These are phyloP conservation scores for Protaetia brevitarsis DNA, from an alignment of 1,140 invertebrate species.

Conservation along the genomic window DNA sequence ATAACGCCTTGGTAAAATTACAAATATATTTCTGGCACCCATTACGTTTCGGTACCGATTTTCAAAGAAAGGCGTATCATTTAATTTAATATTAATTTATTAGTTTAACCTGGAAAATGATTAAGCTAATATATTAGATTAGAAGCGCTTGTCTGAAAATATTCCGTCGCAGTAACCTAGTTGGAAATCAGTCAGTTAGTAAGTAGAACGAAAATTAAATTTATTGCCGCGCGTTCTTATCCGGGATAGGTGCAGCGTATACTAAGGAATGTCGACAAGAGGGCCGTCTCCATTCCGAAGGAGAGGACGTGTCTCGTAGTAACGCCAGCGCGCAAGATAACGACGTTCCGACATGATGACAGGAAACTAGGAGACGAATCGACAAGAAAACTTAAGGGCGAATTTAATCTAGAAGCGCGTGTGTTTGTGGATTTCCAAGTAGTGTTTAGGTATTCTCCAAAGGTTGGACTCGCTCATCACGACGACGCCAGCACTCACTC, in stretches of 20 bases:
- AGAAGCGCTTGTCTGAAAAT: too few species aligned
- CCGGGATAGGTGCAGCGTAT: neutral
- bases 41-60: too few species aligned
- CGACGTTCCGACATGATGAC: constrained; percentile 45
- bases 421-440: constrained; percentile 48
- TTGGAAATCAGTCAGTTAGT: constrained; percentile 9
- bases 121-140: too few species aligned
- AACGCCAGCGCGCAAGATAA: constrained; percentile 48
- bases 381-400: constrained; percentile 47
- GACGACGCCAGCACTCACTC: constrained; percentile 27
- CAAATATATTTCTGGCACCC: too few species aligned
- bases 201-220: constrained; percentile 11
- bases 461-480: constrained; percentile 40
- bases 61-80: too few species aligned
- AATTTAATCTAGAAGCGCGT: constrained; percentile 46
- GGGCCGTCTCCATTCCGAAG: neutral
- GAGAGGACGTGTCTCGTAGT: constrained; percentile 1
- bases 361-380: constrained; percentile 47
- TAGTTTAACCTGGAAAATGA: too few species aligned
- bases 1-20: too few species aligned
- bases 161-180: too few species aligned
- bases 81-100: too few species aligned
- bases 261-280: neutral
- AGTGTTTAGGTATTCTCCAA: constrained; percentile 47
- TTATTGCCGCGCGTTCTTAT: constrained; percentile 12